Percentiles rank a stretch among this genome's conserved stretches.
These are phyloP conservation scores for Alosa sapidissima DNA, from an alignment of 2,797 vertebrate species.

Conservation along the genomic window DNA sequence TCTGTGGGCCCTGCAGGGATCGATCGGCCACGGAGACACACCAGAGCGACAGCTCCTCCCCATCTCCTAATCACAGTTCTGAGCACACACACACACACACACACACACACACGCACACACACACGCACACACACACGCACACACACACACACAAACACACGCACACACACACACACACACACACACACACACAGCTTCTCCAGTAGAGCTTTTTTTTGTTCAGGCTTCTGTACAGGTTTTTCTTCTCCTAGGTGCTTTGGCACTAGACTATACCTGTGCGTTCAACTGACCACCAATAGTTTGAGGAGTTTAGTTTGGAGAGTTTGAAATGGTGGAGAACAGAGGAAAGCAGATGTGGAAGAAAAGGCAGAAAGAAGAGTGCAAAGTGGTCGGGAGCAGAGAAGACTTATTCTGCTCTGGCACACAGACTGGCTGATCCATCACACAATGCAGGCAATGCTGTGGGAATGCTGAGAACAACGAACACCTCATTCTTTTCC, in stretches of 20 bases:
- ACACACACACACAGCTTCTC: neutral
- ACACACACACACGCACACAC: too few species aligned
- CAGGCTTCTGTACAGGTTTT: neutral
- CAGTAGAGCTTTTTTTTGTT: neutral
- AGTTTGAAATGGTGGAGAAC: too few species aligned
- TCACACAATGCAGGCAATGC: too few species aligned
- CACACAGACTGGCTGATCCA: too few species aligned
- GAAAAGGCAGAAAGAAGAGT: too few species aligned
- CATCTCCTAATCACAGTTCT: conserved; percentile 26
- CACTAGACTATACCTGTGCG: neutral
- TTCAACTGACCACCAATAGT: neutral
- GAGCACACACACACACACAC: neutral
- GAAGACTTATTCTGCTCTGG: too few species aligned
- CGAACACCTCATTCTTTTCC: neutral
- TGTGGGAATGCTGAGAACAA: too few species aligned
- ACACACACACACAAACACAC: neutral
- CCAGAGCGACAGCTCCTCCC: conserved; percentile 34
- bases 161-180: too few species aligned
- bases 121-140: neutral
- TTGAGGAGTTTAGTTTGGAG: too few species aligned
- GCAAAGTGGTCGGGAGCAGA: too few species aligned
- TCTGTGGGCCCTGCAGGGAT: conserved; percentile 41
- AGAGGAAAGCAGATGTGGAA: too few species aligned
- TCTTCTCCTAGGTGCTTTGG: neutral
- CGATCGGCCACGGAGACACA: conserved; percentile 39